A percentile compares a stretch with the other conserved stretches of the same genome.
Evolutionary conservation across 1,140 invertebrate genomes (phyloP).

Genomic region (Chironomus tepperi): DNA sequence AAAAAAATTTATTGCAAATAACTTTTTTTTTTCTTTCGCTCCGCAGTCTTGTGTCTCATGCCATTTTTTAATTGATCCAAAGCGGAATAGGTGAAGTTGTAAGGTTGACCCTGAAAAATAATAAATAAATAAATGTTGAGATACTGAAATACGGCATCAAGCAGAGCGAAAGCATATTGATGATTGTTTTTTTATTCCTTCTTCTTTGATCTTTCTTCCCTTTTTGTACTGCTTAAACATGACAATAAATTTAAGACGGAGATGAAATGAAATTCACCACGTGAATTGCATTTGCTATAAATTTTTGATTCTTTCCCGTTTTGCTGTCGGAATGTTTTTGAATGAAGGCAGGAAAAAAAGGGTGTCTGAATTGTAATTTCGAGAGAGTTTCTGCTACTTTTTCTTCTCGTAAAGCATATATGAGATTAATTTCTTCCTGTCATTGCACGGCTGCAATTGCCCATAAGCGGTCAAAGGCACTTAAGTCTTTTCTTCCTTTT

Average conservation of each 20-base stretch:
- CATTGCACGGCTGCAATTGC: not conserved
- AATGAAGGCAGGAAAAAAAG: too few relatives aligned
- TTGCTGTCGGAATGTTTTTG: too few relatives aligned
- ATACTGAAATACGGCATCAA: not conserved
- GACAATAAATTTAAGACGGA: too few relatives aligned
- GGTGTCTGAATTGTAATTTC: not conserved
- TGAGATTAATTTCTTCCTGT: conserved; percentile 1
- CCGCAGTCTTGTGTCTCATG: not conserved
- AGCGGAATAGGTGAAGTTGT: not conserved
- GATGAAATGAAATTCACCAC: too few relatives aligned
- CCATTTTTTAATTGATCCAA: not conserved
- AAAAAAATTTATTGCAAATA: conserved; percentile 9
- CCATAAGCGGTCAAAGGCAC: not conserved
- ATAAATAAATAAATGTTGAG: not conserved
- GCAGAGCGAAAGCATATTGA: not conserved
- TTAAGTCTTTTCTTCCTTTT: not conserved
- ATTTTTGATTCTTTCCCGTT: too few relatives aligned
- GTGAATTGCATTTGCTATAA: too few relatives aligned
- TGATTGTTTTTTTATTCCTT: too few relatives aligned
- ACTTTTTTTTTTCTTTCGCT: not conserved
- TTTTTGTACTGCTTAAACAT: too few relatives aligned
- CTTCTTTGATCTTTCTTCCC: too few relatives aligned
- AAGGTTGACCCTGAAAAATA: not conserved
- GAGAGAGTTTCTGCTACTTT: not conserved
- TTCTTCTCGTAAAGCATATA: not conserved